Percentiles rank a stretch among this genome's conserved stretches.
Evolutionary conservation across 2,797 vertebrate genomes (phyloP).

Genomic region (Acropternis orthonyx): DNA sequence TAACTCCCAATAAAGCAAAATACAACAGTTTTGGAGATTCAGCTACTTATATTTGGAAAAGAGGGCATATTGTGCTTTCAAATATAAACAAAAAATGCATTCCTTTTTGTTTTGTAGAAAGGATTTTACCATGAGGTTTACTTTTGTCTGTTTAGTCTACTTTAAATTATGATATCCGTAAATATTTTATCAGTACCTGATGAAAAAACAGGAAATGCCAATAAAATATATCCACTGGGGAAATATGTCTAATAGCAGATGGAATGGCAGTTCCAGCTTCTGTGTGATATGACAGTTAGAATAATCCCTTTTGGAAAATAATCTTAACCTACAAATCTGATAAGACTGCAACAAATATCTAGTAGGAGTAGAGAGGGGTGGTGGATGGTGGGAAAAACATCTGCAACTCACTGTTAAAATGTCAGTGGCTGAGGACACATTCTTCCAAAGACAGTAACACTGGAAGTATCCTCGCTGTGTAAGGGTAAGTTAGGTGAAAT

Average conservation of each 20-base stretch:
- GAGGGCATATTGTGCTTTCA: background rate
- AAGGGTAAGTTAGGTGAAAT: background rate
- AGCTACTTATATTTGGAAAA: background rate
- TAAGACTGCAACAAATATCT: background rate
- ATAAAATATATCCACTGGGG: background rate
- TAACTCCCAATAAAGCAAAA: background rate
- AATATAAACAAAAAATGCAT: background rate
- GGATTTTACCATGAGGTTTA: background rate
- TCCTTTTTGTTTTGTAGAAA: background rate
- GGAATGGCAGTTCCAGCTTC: background rate
- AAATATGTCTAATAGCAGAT: background rate
- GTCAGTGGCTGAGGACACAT: background rate
- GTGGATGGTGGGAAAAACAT: background rate
- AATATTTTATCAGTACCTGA: constrained; percentile 11
- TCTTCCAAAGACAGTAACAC: background rate
- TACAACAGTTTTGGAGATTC: background rate
- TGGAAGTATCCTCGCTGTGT: fast-evolving
- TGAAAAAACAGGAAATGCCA: background rate
- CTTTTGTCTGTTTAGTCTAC: background rate
- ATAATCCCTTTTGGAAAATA: background rate
- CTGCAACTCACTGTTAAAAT: background rate
- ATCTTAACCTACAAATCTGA: background rate
- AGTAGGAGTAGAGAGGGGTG: fast-evolving
- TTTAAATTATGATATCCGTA: background rate
- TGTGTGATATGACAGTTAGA: background rate